Evolutionary conservation across 2,797 vertebrate genomes (phyloP).

Genomic region (Gymnoscopelus braueri): DNA sequence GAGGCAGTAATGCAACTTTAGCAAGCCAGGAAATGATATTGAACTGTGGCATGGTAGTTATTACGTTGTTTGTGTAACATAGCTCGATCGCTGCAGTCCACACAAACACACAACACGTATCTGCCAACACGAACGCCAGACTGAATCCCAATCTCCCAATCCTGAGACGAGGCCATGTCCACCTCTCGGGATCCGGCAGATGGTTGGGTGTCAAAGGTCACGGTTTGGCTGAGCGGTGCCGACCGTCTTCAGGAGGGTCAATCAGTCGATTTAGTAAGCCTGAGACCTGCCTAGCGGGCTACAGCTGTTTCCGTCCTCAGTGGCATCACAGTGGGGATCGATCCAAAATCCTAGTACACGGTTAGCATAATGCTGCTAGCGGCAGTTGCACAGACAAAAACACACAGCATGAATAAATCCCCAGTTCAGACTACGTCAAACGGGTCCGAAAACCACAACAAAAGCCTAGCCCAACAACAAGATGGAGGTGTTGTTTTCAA

Average conservation of each 20-base stretch:
- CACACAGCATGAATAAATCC: too few species aligned
- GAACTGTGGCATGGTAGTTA: constrained; percentile 60
- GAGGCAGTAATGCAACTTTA: constrained; percentile 44
- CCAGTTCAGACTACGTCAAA: too few species aligned
- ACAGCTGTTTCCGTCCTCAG: constrained; percentile 58
- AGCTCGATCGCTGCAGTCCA: constrained; percentile 49
- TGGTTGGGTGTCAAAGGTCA: constrained; percentile 62
- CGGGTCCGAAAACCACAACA: too few species aligned
- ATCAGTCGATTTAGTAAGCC: constrained; percentile 59
- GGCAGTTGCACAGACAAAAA: too few species aligned
- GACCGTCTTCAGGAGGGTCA: constrained; percentile 61
- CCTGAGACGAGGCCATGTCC: too few species aligned
- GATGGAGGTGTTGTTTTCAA: too few species aligned
- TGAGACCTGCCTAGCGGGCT: constrained; percentile 41
- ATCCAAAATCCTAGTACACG: background rate
- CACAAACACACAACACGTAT: constrained; percentile 8
- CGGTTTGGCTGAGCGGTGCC: constrained; percentile 47
- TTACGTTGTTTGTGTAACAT: constrained; percentile 12
- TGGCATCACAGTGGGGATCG: background rate
- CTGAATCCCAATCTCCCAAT: too few species aligned
- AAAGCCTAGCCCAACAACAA: too few species aligned
- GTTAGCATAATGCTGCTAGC: constrained; percentile 30
- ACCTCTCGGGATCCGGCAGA: constrained; percentile 41
- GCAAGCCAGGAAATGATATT: constrained; percentile 58
- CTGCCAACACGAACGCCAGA: too few species aligned